Evolutionary conservation across 2,797 vertebrate species (phyloP).

Genomic region (Cirrhinus molitorella): DNA sequence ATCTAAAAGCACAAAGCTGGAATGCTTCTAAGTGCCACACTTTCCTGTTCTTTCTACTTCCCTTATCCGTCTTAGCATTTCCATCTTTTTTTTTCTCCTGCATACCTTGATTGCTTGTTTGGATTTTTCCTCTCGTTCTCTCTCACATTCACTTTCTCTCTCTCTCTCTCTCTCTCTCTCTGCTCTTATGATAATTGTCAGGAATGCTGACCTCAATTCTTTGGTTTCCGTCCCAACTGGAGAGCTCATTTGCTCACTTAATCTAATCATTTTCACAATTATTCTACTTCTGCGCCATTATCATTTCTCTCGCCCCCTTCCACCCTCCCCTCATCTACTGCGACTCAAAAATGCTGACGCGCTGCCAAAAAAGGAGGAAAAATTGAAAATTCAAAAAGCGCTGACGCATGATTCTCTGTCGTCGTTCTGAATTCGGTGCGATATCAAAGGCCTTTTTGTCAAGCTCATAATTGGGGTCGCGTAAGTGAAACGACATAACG

Average conservation of each 20-base stretch:
- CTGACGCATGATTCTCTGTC: slow-evolving; percentile 29
- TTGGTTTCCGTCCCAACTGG: slow-evolving; percentile 71
- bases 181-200: slow-evolving; percentile 69
- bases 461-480: slow-evolving; percentile 61
- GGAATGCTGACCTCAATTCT: slow-evolving; percentile 76
- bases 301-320: slow-evolving; percentile 26
- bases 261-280: slow-evolving; percentile 66
- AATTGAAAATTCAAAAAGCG: slow-evolving; percentile 36
- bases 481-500: slow-evolving; percentile 43
- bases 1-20: slow-evolving; percentile 35
- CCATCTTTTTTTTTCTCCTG: slow-evolving; percentile 20
- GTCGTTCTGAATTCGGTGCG: slow-evolving; percentile 30
- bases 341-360: slow-evolving; percentile 35
- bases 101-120: slow-evolving; percentile 51
- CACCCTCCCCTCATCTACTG: slow-evolving; percentile 1
- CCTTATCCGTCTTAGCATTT: slow-evolving; percentile 27
- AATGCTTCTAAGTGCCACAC: slow-evolving; percentile 37
- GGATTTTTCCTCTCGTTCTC: slow-evolving; percentile 18
- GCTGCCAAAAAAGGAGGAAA: slow-evolving; percentile 18
- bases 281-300: slow-evolving; percentile 57
- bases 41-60: slow-evolving; percentile 36
- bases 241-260: slow-evolving; percentile 68
- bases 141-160: slow-evolving; percentile 12
- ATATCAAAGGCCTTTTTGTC: slow-evolving; percentile 55
- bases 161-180: slow-evolving; percentile 22